Evolutionary conservation across 2,113 vertebrate genomes (phyloP), one percentile per base, ranked within the genome.

Genomic region (Aix galericulata): DNA sequence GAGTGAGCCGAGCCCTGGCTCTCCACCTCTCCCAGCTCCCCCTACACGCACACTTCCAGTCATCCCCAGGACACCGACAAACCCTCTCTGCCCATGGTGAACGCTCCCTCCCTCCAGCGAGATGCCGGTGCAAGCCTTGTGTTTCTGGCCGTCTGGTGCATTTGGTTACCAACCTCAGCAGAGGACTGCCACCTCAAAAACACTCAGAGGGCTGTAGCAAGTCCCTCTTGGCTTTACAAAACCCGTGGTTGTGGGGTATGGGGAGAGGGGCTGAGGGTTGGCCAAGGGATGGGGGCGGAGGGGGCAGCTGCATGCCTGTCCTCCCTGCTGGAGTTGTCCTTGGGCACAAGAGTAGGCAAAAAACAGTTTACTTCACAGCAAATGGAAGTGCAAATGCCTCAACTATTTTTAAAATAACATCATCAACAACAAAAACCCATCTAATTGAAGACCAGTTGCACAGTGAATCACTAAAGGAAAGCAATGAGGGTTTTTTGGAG

Each of bases 241-340:
- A 26, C 23, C 50, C 50, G 2, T 4, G 23, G 50, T 23, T 50
- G 11, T 13, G 50, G 46, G 46, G 46, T 48, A 7, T 73, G 46
- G 16, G 15, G n/a, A 73, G 16, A 52, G 32, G 25, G 42, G 21
- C 58, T 68, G 46, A 78, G 77, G 72, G 77, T 63, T 23, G 50
- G 6, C 50, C 59, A 64, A 90, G 29, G 46, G 36, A 21, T 21
- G 17, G 27, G 11, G 7, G 2, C 14, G 22, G 67, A 64, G 18
- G 34, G 15, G 58, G 48, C 8, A 53, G 38, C 25, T 8, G 5
- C 12, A 2, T 21, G 12, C 4, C 67, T 76, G 3, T 63, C 44
- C 40, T 52, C 31, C 67, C 53, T 8, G 1, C 13, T 5, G 8
- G 38, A 86, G 16, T 20, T 32, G 0, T 16, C 38, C 5, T 0